A percentile compares a stretch with the other conserved stretches of the same genome.
Conservation (phyloP, 2,888 invertebrate species). For the Peribatodes rhomboidaria region DNA sequence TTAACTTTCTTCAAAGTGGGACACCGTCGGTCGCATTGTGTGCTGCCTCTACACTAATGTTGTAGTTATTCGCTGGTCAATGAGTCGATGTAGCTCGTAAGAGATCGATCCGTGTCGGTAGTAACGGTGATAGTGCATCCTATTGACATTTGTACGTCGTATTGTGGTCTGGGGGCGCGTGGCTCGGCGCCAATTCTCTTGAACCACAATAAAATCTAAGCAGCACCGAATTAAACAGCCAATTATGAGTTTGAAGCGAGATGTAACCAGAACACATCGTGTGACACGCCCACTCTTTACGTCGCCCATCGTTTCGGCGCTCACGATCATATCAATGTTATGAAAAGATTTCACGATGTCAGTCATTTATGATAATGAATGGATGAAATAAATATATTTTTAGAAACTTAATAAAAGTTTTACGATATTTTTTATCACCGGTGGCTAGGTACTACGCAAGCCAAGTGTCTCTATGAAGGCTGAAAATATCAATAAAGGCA, state of each 20-base stretch:
- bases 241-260: slow-evolving; percentile 64
- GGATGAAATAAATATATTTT: slow-evolving; percentile 16
- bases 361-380: slow-evolving; percentile 32
- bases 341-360: neutral
- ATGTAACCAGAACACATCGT: slow-evolving; percentile 61
- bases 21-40: neutral
- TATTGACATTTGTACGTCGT: slow-evolving; percentile 79
- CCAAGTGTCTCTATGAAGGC: too few relatives aligned
- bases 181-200: slow-evolving; percentile 72
- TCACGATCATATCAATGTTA: neutral
- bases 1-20: slow-evolving; percentile 38
- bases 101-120: slow-evolving; percentile 50
- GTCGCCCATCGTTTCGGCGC: too few relatives aligned
- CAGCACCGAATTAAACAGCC: slow-evolving; percentile 73
- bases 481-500: too few relatives aligned
- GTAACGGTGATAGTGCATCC: slow-evolving; percentile 78
- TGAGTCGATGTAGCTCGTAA: neutral
- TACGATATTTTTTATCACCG: neutral
- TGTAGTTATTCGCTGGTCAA: neutral
- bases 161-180: slow-evolving; percentile 44
- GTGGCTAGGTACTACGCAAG: too few relatives aligned
- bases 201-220: slow-evolving; percentile 76
- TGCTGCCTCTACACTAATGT: neutral
- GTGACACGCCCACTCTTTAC: slow-evolving; percentile 18
- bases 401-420: neutral